Percentiles rank a stretch among this genome's conserved stretches.
Conservation (phyloP, 2,113 vertebrate species). For the Mionectes macconnelli region DNA sequence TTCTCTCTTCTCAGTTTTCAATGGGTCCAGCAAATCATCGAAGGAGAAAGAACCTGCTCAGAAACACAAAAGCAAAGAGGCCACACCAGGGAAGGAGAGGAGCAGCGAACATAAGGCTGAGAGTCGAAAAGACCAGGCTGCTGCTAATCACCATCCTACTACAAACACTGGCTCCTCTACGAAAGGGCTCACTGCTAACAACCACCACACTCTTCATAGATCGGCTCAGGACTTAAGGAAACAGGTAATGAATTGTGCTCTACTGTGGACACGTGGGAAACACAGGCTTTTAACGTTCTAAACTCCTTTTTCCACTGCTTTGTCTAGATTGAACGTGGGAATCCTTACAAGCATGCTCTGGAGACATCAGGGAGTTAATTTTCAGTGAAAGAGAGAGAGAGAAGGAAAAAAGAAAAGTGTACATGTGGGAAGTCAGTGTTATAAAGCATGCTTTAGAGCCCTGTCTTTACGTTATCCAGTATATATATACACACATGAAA, state of each 20-base stretch:
- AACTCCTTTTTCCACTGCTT: neutral
- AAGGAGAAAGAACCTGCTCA: slow-evolving; percentile 81
- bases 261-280: neutral
- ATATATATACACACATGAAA: neutral
- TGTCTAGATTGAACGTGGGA: accelerated
- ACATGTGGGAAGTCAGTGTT: neutral
- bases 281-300: neutral
- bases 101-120: slow-evolving; percentile 83
- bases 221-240: slow-evolving; percentile 93
- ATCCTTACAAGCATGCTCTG: neutral
- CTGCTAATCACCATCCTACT: slow-evolving; percentile 65
- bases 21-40: slow-evolving; percentile 85
- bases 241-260: slow-evolving; percentile 78
- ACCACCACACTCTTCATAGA: slow-evolving; percentile 82
- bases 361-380: neutral
- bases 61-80: slow-evolving; percentile 84
- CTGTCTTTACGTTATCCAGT: neutral
- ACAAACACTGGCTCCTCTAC: slow-evolving; percentile 77
- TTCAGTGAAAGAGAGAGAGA: neutral
- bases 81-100: slow-evolving; percentile 87
- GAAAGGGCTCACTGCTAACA: slow-evolving; percentile 80
- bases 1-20: slow-evolving; percentile 80
- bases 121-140: slow-evolving; percentile 79
- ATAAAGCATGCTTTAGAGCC: neutral
- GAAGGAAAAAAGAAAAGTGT: neutral